These are phyloP conservation scores for Parelbella ahira DNA, from an alignment of 2,888 invertebrate genomes.

Conservation along the genomic window DNA sequence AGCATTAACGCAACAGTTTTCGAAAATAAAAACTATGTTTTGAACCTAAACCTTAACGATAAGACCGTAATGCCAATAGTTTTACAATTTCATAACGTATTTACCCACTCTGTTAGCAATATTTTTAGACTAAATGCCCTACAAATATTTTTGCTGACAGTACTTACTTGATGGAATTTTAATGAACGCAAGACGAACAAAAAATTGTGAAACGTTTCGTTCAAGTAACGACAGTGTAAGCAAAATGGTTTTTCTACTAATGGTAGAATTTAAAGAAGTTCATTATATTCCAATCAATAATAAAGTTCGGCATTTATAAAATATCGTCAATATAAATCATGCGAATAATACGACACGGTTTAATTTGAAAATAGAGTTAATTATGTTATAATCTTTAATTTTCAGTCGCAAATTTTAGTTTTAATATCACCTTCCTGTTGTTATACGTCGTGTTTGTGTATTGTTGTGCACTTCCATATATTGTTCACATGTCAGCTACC, in stretches of 20 bases:
- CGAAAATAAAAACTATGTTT: not conserved
- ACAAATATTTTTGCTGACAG: constrained; percentile 2
- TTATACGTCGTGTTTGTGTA: no score
- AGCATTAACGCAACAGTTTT: constrained; percentile 14
- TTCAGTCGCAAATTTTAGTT: no score
- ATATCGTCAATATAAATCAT: no score
- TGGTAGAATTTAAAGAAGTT: constrained; percentile 2
- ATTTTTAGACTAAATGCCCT: constrained; percentile 6
- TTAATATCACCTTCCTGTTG: no score
- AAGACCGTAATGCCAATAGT: constrained; percentile 6
- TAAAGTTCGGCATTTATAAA: no score
- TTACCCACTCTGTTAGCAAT: constrained; percentile 1
- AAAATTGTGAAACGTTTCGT: constrained; percentile 5
- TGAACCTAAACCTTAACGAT: constrained; percentile 4
- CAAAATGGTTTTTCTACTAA: constrained; percentile 1
- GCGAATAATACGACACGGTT: no score
- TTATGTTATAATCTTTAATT: no score
- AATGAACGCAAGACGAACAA: constrained; percentile 9
- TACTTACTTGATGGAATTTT: constrained; percentile 22
- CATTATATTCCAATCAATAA: no score
- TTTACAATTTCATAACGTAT: not conserved
- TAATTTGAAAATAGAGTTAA: no score
- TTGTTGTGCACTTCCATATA: no score
- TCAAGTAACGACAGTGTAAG: constrained; percentile 2
- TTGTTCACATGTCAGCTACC: no score